Evolutionary conservation across 2,797 vertebrate species (phyloP).

Genomic region (Danio tinwini): DNA sequence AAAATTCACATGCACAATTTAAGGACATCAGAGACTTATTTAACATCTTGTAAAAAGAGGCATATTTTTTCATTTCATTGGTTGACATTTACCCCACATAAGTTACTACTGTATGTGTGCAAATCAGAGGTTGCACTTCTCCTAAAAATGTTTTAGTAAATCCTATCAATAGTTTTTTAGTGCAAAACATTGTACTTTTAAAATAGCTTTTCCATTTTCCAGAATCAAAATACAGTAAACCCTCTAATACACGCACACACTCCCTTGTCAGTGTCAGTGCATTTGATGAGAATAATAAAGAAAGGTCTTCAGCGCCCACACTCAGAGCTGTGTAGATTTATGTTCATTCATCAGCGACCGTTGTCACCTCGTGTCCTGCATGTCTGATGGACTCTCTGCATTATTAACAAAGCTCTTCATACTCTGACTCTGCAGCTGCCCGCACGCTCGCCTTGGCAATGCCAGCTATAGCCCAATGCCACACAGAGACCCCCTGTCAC

Average conservation of each 20-base stretch:
- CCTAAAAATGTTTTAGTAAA: no score
- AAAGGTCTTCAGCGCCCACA: slow-evolving; percentile 15
- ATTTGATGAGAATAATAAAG: slow-evolving; percentile 31
- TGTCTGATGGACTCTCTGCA: slow-evolving; percentile 59
- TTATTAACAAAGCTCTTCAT: slow-evolving; percentile 61
- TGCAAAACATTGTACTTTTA: no score
- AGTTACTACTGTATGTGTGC: no score
- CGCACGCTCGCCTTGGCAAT: slow-evolving; percentile 57
- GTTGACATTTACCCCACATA: no score
- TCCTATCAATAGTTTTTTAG: no score
- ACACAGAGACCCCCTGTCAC: slow-evolving; percentile 74
- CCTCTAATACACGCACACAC: background rate
- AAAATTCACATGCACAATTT: no score
- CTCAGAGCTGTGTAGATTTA: slow-evolving; percentile 38
- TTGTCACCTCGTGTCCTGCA: slow-evolving; percentile 51
- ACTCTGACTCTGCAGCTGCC: slow-evolving; percentile 58
- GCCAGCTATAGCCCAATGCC: slow-evolving; percentile 60
- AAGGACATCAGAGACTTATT: no score
- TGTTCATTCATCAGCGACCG: slow-evolving; percentile 53
- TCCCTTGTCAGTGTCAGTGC: slow-evolving; percentile 1
- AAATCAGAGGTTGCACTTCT: no score
- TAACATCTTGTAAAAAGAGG: no score
- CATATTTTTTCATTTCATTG: no score
- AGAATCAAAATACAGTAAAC: background rate
- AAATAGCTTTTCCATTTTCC: background rate